phyloP scores from a whole-genome alignment of 2,888 invertebrate species.

The Pristionchus exspectatus region DNA sequence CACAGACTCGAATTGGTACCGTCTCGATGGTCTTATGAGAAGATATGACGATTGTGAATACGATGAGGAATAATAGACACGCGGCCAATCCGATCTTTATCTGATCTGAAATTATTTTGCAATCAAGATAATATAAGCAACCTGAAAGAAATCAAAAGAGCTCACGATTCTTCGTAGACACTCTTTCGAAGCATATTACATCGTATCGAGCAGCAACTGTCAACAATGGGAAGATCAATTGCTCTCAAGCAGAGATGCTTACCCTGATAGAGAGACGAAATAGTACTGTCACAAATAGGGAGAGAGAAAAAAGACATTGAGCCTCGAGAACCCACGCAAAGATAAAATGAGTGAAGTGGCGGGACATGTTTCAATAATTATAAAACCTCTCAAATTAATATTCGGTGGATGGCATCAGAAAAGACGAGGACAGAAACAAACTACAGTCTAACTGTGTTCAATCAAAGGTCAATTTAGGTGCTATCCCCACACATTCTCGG shows the following conservation, averaged over 20 bases:
- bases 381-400: not conserved
- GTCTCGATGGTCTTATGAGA: not conserved
- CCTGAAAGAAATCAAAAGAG: not conserved
- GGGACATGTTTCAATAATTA: not conserved
- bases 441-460: too few species aligned
- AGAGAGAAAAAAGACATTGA: not conserved
- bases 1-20: not conserved
- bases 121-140: not conserved
- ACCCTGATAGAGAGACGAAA: not conserved
- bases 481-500: constrained; percentile 71
- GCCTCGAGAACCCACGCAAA: not conserved
- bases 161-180: not conserved
- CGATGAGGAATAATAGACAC: not conserved
- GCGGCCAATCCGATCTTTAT: not conserved
- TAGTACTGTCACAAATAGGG: not conserved
- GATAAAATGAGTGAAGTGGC: not conserved
- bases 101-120: not conserved
- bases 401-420: too few species aligned
- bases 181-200: not conserved
- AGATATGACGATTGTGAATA: not conserved
- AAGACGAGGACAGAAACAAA: too few species aligned
- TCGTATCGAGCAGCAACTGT: not conserved
- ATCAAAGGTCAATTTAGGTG: too few species aligned
- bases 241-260: not conserved
- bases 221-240: not conserved